Evolutionary conservation across 2,797 vertebrate genomes (phyloP).

Genomic region (Orientallactaga sibirica): DNA sequence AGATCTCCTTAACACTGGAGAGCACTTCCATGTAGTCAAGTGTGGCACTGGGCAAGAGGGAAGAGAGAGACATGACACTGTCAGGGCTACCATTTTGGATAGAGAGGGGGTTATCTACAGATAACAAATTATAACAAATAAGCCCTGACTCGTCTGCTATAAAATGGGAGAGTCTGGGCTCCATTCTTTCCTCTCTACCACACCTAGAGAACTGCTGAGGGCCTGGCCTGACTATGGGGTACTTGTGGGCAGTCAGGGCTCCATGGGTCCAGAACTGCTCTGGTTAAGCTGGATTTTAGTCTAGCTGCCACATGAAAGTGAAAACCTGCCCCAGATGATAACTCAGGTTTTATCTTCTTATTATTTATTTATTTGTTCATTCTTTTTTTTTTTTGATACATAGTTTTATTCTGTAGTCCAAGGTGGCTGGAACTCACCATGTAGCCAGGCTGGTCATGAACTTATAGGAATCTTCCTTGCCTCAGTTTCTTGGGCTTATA

Average conservation of each 20-base stretch:
- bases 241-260: not conserved
- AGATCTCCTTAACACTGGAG: not conserved
- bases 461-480: not conserved
- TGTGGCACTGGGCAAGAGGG: rapidly evolving
- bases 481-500: not conserved
- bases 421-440: not conserved
- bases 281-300: not conserved
- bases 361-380: no score
- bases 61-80: rapidly evolving
- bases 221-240: not conserved
- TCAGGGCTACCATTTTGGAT: not conserved
- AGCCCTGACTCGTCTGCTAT: not conserved
- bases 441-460: not conserved
- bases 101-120: not conserved
- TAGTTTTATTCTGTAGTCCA: not conserved
- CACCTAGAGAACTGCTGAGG: not conserved
- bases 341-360: no score
- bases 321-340: not conserved
- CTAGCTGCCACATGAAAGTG: not conserved
- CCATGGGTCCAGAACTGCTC: not conserved
- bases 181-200: not conserved
- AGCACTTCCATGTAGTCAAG: not conserved
- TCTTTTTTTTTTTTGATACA: no score
- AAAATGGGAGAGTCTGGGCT: not conserved
- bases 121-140: not conserved